Evolutionary conservation across 2,888 invertebrate species (phyloP), one percentile per base, ranked within the genome.

Genomic region (Cantharis rufa): DNA sequence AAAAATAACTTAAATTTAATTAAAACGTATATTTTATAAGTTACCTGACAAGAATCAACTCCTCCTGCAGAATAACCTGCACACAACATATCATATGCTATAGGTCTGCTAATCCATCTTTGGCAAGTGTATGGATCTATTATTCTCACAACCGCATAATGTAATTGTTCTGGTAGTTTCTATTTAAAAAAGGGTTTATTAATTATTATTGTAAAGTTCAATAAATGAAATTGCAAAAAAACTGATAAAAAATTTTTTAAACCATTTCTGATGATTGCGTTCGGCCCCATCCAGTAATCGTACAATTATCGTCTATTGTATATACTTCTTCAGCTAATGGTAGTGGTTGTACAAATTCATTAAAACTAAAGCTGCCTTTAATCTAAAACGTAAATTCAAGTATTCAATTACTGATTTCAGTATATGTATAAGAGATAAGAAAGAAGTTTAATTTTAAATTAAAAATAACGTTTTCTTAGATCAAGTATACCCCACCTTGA

Each of bases 41-140:
- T 71, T 75, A 82, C 82, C 78, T 81, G 81, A 18, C 82, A 82
- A 0, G 81, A 70, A 72, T 80, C 79, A 18, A 71, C 78, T 11
- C 10, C 2, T 10, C 77, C 15, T 76, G 69, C 9, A 73, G 10
- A 73, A 24, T 78, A 77, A 13, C 81, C 82, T 32, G 81, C 81
- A 69, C 82, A 82, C 28, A 82, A 28, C 81, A 81, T 82, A 15
- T 75, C 79, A 9, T 1, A 9, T 24, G 24, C 24, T 9, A 24
- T 24, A 71, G 32, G 68, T 13, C 15, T 63, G 7, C 1, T 24
- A 24, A 24, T 24, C 24, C 24, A n/a, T 7, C 68, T 4, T 16
- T 24, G 9, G 24, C 68, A 66, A 24, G 5, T 21, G 9, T 24
- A 24, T 27, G 63, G 48, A 2, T 71, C 16, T 24, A 78, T 68